Base-by-base conservation (phyloP, 1,140 invertebrate species). In the Drosophila busckii region DNA sequence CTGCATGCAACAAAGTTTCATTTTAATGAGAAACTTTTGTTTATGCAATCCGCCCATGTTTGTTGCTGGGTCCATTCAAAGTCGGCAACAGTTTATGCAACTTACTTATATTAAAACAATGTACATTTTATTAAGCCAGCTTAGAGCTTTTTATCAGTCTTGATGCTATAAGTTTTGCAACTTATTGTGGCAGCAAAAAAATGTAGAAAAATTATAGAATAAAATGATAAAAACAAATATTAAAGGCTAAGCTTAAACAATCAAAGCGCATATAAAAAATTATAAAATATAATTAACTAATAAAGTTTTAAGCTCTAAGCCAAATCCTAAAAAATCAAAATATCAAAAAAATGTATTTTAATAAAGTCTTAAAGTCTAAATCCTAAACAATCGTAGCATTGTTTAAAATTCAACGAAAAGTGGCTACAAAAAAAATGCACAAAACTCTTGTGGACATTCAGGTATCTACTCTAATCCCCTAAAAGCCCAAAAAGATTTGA, bases 21-120 rank as follows among this genome's bases (percentile, higher is more conserved):
- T 75, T 75, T 70, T 82, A 82, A 82, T 82, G 75, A 82, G 67
- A 83, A 82, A 82, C 76, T 82, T 82, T 80, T 82, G 75, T 75
- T 65, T 64, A 70, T 55, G 37, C 60, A 67, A 46, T 46, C 50
- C 52, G n/a, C n/a, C n/a, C n/a, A n/a, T n/a, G n/a, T n/a, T n/a
- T 34, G 41, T 50, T 23, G 34, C 26, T 26, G 34, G 20, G 10
- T 15, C 19, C 37, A 15, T 23, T 29, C 29, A 53, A 35, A 32
- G 61, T 32, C 42, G 48, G 61, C 58, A 22, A 19, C 20, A 31
- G 38, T 23, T 25, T 32, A 58, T 38, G 23, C 10, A 20, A 35
- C 38, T 45, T 22, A 12, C 6, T 8, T 9, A 32, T n/a, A n/a
- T n/a, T 17, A 63, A 55, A 50, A 64, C 25, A 38, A 49, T 63